Base-by-base conservation (phyloP, 2,797 vertebrate genomes). In the Lophura swinhoii region DNA sequence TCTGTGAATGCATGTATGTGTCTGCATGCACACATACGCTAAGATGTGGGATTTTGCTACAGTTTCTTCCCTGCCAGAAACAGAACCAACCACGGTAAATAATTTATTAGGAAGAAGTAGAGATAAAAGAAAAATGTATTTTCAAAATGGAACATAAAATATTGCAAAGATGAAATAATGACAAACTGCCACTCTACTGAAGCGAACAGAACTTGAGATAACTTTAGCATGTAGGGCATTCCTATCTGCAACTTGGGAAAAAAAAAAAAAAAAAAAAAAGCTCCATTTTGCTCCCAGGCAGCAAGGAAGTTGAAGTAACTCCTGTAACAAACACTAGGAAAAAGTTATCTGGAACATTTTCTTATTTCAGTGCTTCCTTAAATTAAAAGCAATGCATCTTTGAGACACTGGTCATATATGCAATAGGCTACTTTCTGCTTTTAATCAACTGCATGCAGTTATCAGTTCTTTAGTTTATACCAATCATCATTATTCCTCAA, bases 391-490 rank as follows among this genome's bases (percentile, higher is more conserved):
- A 71, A 18, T 22, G 10, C 44, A 58, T 68, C 43, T 81, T 58
- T 18, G 18, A 80, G 20, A 69, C 22, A 48, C 6, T 13, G 66
- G 20, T 39, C 72, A 72, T 46, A 72, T 6, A 39, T 31, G 21
- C 37, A 62, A 39, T 28, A 56, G n/a, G 28, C 6, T 76, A 35
- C 51, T 74, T 80, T 53, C 51, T 75, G 39, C 29, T 75, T 69
- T 59, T 21, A 18, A 11, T 26, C 66, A 33, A 37, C 71, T 53
- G 49, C 6, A 35, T 49, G 84, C 22, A 66, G 21, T 78, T 93
- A 94, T 16, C 26, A 53, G 14, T 92, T 92, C 86, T 9, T 67
- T 26, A 92, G 95, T 87, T 84, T 84, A 84, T 87, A n/a, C 71
- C 49, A 1, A 2, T 60, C 18, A 2, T 60, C 18, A 75, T 73